phyloP scores from a whole-genome alignment of 2,888 invertebrate genomes.

The Torymus tubicola region DNA sequence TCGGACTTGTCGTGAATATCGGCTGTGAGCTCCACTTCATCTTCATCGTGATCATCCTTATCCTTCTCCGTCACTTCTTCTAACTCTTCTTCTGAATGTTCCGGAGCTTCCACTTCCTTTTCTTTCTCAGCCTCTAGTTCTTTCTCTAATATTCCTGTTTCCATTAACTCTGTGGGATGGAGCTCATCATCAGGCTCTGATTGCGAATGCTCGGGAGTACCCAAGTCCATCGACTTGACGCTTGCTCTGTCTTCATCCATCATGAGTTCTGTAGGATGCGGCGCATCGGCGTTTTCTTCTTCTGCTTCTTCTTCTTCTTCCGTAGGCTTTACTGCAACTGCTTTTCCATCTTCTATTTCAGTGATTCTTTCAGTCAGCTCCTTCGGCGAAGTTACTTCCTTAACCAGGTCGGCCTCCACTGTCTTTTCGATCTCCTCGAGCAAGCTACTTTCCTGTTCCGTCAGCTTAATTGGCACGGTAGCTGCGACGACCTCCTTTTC shows the following conservation, averaged over 20 bases:
- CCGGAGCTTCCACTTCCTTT: slow-evolving; percentile 34
- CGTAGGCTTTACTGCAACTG: slow-evolving; percentile 1
- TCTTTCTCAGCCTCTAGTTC: slow-evolving; percentile 57
- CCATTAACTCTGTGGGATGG: neutral
- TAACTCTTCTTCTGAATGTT: slow-evolving; percentile 60
- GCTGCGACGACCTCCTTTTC: neutral
- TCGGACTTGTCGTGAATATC: slow-evolving; percentile 14
- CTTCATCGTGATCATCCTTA: slow-evolving; percentile 57
- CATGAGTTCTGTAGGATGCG: neutral
- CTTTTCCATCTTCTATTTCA: no score
- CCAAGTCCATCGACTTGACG: slow-evolving; percentile 41
- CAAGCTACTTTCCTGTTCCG: slow-evolving; percentile 34
- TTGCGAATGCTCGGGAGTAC: no score
- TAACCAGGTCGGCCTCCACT: slow-evolving; percentile 51
- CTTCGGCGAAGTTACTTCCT: slow-evolving; percentile 45
- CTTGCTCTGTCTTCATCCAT: neutral
- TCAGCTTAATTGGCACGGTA: slow-evolving; percentile 29
- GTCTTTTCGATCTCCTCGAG: slow-evolving; percentile 52
- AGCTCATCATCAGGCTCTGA: slow-evolving; percentile 5
- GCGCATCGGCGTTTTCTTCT: slow-evolving; percentile 69
- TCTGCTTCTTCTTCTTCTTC: slow-evolving; percentile 72
- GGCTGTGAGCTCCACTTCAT: neutral
- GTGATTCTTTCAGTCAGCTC: no score
- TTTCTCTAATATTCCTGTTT: neutral
- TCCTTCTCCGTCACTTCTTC: slow-evolving; percentile 69